A percentile compares a stretch with the other conserved stretches of the same genome.
Conservation (phyloP, 2,113 vertebrate species). For the Origma solitaria region DNA sequence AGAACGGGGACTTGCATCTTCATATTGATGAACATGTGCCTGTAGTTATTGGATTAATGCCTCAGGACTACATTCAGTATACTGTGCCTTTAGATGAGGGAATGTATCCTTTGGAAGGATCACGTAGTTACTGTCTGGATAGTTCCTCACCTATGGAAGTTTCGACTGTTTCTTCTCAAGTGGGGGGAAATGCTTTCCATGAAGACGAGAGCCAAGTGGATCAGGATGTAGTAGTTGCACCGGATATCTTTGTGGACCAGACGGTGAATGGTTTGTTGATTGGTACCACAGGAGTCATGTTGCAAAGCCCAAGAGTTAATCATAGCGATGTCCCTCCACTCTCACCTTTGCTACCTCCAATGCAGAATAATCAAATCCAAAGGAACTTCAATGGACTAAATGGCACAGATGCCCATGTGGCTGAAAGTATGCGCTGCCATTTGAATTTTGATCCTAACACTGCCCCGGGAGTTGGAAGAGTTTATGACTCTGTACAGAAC, state of each 20-base stretch:
- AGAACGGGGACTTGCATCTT: conserved; percentile 85
- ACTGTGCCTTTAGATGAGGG: conserved; percentile 99
- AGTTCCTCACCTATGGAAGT: conserved; percentile 93
- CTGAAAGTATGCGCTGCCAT: conserved; percentile 90
- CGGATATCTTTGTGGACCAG: conserved; percentile 89
- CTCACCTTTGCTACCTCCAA: conserved; percentile 89
- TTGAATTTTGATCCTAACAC: conserved; percentile 94
- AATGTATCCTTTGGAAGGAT: conserved; percentile 90
- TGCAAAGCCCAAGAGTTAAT: conserved; percentile 81
- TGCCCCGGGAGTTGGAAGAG: conserved; percentile 90
- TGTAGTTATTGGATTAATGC: conserved; percentile 92
- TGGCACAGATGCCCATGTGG: conserved; percentile 82
- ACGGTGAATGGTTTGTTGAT: conserved; percentile 83
- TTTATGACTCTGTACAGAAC: conserved; percentile 93
- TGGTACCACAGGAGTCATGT: conserved; percentile 83
- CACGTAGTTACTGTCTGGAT: conserved; percentile 88
- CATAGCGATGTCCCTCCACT: conserved; percentile 81
- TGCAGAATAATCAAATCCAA: conserved; percentile 83
- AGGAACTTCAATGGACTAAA: conserved; percentile 85
- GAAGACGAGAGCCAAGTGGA: conserved; percentile 81
- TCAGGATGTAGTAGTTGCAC: conserved; percentile 79
- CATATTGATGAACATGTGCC: conserved; percentile 94
- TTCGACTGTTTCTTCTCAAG: conserved; percentile 75
- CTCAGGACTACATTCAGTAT: conserved; percentile 99
- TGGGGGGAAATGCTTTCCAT: conserved; percentile 74